Evolutionary conservation across 2,113 vertebrate genomes (phyloP).

Genomic region (Zapus hudsonius): DNA sequence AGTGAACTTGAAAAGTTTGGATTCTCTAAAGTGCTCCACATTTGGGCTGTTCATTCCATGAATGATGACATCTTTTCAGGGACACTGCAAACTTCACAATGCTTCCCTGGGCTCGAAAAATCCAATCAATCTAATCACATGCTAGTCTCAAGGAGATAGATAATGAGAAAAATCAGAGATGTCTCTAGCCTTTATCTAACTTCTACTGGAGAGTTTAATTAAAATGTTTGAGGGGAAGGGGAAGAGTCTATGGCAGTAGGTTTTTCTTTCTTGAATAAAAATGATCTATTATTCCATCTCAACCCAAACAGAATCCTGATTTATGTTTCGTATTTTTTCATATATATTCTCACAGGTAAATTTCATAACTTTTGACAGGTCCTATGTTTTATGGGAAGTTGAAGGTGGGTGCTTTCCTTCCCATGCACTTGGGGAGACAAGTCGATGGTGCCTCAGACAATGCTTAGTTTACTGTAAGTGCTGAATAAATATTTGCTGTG

Average conservation of each 20-base stretch:
- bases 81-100: neutral
- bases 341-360: neutral
- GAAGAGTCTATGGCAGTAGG: neutral
- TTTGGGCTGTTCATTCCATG: neutral
- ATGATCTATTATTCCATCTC: constrained; percentile 22
- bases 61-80: neutral
- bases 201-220: constrained; percentile 19
- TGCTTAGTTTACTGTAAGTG: neutral
- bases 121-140: neutral
- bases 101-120: neutral
- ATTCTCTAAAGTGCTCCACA: neutral
- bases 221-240: constrained; percentile 14
- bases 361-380: neutral
- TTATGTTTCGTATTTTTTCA: neutral
- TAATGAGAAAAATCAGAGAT: neutral
- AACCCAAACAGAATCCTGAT: constrained; percentile 37
- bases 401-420: neutral
- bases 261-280: constrained; percentile 48
- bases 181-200: neutral
- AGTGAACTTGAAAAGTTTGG: neutral
- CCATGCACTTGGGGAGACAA: neutral
- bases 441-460: neutral
- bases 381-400: neutral
- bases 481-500: neutral
- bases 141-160: neutral